Conservation (phyloP, 2,888 invertebrate genomes). For the Trachelus iudaicus region DNA sequence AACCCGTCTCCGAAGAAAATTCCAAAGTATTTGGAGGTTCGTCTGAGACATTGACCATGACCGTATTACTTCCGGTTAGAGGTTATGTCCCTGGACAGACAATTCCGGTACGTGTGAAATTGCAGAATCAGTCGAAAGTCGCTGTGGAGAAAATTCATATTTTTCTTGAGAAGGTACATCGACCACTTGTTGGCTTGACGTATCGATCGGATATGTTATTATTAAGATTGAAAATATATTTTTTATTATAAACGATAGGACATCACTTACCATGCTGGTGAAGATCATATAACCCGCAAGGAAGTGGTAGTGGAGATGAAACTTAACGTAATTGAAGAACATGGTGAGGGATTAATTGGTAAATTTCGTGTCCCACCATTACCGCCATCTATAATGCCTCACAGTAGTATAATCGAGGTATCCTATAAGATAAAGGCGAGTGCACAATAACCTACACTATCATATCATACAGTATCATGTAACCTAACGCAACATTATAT, state of each 20-base stretch:
- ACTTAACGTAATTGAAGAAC: constrained; percentile 13
- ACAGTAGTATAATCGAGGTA: constrained; percentile 14
- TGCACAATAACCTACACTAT: background rate
- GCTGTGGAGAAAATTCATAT: constrained; percentile 17
- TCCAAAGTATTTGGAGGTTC: constrained; percentile 11
- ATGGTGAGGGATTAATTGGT: constrained; percentile 11
- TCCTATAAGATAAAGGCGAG: constrained; percentile 15
- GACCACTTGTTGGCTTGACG: background rate
- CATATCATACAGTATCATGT: background rate
- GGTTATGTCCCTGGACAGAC: constrained; percentile 20
- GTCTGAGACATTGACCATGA: constrained; percentile 14
- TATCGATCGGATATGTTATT: background rate
- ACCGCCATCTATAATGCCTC: constrained; percentile 12
- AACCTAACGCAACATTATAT: no score
- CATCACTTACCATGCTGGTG: constrained; percentile 2
- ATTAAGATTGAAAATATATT: background rate
- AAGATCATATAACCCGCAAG: constrained; percentile 10
- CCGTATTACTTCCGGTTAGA: constrained; percentile 12
- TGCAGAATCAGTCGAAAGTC: constrained; percentile 14
- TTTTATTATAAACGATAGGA: background rate
- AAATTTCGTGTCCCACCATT: constrained; percentile 10
- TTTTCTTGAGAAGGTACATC: constrained; percentile 12
- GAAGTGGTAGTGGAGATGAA: constrained; percentile 17
- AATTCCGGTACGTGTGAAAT: constrained; percentile 16
- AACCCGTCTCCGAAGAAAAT: constrained; percentile 13